A percentile compares a stretch with the other conserved stretches of the same genome.
Evolutionary conservation across 2,888 invertebrate species (phyloP).

Genomic region (Nymphalis polychloros): DNA sequence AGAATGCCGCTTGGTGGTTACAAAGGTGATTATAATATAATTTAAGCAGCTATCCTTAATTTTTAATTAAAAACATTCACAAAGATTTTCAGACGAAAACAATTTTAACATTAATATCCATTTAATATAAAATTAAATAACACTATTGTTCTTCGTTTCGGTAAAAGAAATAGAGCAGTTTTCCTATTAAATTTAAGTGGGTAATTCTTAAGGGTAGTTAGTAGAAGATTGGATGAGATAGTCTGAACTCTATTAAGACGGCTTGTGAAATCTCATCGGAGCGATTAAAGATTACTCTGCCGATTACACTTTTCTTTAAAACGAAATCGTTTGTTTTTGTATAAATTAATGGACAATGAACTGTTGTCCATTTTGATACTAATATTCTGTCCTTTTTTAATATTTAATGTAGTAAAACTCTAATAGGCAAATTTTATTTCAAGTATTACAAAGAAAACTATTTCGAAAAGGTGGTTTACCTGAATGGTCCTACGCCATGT

Average conservation of each 20-base stretch:
- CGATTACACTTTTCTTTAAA: slow-evolving; percentile 7
- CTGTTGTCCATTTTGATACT: not conserved
- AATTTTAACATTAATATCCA: not conserved
- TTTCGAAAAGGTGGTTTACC: slow-evolving; percentile 33
- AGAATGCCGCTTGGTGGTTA: not conserved
- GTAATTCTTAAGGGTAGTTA: slow-evolving; percentile 18
- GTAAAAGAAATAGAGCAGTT: slow-evolving; percentile 1
- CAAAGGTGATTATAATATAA: no score
- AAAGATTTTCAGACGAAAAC: no score
- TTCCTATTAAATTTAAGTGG: slow-evolving; percentile 21
- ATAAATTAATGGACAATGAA: not conserved
- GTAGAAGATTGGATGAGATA: slow-evolving; percentile 17
- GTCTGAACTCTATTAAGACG: slow-evolving; percentile 18
- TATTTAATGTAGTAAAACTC: not conserved
- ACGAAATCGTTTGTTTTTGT: not conserved
- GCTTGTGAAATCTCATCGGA: slow-evolving; percentile 14
- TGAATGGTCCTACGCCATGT: slow-evolving; percentile 45
- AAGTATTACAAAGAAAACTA: slow-evolving; percentile 14
- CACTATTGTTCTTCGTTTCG: not conserved
- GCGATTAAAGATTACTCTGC: slow-evolving; percentile 17
- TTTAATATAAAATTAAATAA: not conserved
- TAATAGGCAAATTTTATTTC: not conserved
- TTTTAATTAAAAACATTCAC: no score
- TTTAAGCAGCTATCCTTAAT: no score
- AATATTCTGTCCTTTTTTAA: not conserved